phyloP scores from a whole-genome alignment of 2,797 vertebrate species.

The Crocidura indochinensis region DNA sequence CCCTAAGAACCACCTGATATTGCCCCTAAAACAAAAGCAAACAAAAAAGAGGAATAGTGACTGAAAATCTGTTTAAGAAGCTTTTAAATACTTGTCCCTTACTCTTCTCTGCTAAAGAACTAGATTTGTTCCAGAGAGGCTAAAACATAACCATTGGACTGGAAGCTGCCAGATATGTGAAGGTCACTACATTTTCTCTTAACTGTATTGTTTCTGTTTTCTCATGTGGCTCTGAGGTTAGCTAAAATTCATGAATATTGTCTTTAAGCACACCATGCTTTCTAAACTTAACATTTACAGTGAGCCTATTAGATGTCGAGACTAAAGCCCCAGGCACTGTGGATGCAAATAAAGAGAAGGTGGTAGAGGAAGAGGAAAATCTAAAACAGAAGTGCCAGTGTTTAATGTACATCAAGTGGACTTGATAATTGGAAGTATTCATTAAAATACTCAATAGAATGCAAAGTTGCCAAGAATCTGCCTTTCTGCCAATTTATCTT shows the following conservation, averaged over 20 bases:
- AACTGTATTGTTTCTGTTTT: too few species aligned
- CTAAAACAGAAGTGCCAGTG: background rate
- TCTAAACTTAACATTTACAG: background rate
- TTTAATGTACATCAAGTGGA: background rate
- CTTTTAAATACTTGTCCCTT: background rate
- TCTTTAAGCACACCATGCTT: too few species aligned
- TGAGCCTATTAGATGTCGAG: background rate
- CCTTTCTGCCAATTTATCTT: slow-evolving; percentile 4
- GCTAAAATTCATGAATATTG: too few species aligned
- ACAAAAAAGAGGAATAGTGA: background rate
- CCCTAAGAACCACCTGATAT: too few species aligned
- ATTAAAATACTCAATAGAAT: background rate
- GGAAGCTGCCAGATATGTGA: background rate
- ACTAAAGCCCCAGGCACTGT: background rate
- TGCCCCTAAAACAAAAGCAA: too few species aligned
- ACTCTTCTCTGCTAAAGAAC: background rate
- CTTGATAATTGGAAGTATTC: background rate
- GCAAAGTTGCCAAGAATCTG: background rate
- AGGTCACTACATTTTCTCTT: too few species aligned
- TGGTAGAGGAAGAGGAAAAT: background rate
- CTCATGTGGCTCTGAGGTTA: too few species aligned
- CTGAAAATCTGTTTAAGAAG: background rate
- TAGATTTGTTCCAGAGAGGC: background rate
- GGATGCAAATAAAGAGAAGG: background rate
- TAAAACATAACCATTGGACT: background rate